A percentile compares a stretch with the other conserved stretches of the same genome.
Conservation (phyloP, 2,888 invertebrate genomes). For the Drosophila macrothrix region DNA sequence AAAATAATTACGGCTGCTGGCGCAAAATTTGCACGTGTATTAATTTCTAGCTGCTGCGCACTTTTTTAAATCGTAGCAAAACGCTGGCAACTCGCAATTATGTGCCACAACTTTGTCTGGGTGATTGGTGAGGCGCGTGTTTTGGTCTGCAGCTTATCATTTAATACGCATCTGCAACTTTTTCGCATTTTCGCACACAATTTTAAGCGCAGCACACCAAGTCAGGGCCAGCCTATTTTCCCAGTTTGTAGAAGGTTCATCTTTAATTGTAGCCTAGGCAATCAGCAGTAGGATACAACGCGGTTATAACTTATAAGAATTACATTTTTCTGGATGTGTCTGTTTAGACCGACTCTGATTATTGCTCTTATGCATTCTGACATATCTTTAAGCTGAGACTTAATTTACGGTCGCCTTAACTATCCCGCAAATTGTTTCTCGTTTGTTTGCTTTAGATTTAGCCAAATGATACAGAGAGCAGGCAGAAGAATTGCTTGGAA, state of each 20-base stretch:
- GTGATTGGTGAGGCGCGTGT: constrained; percentile 57
- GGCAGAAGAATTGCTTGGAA: constrained; percentile 17
- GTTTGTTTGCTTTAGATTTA: constrained; percentile 46
- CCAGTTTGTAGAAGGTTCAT: constrained; percentile 31
- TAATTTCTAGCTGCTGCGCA: constrained; percentile 53
- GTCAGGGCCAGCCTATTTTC: constrained; percentile 18
- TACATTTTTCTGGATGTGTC: constrained; percentile 26
- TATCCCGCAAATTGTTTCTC: constrained; percentile 51
- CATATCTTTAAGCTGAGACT: constrained; percentile 70
- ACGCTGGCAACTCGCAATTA: constrained; percentile 71
- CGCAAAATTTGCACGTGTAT: constrained; percentile 78
- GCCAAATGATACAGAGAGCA: constrained; percentile 11
- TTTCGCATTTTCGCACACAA: constrained; percentile 67
- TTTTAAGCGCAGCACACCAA: constrained; percentile 18
- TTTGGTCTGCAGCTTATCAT: constrained; percentile 63
- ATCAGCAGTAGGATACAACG: constrained; percentile 65
- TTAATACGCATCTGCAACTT: constrained; percentile 72
- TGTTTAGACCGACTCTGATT: constrained; percentile 65
- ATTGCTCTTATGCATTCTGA: constrained; percentile 48
- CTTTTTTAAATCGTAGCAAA: constrained; percentile 74
- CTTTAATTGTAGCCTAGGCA: constrained; percentile 68
- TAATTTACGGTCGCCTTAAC: constrained; percentile 56
- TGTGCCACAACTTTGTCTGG: constrained; percentile 47
- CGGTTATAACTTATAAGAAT: constrained; percentile 32
- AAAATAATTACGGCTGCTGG: constrained; percentile 81